These are phyloP conservation scores for Ictidomys tridecemlineatus DNA, from an alignment of 2,113 vertebrate species.

Conservation along the genomic window DNA sequence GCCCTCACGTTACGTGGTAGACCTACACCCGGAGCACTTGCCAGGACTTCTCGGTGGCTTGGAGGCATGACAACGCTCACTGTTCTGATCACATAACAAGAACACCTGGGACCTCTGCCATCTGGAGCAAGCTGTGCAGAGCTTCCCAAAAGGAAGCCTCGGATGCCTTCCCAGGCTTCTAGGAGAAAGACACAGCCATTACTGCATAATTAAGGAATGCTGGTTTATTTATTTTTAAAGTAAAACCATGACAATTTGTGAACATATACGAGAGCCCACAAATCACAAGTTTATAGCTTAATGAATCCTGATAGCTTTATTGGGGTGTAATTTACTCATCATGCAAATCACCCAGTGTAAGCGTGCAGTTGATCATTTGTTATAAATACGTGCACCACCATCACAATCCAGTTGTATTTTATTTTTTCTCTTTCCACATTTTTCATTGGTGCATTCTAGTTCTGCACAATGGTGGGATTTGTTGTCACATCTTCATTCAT, in stretches of 20 bases:
- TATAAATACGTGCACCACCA: rapidly evolving
- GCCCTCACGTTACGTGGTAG: neutral
- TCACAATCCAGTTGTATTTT: neutral
- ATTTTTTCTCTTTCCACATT: too few relatives aligned
- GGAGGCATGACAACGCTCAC: too few relatives aligned
- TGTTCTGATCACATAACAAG: neutral
- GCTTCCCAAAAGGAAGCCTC: neutral
- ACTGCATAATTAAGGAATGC: neutral
- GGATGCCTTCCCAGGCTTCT: neutral
- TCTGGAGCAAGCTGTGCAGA: too few relatives aligned
- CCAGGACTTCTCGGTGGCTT: neutral
- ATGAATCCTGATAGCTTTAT: neutral
- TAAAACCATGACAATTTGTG: neutral
- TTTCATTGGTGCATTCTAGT: too few relatives aligned
- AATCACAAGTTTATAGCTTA: neutral
- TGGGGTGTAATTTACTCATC: neutral
- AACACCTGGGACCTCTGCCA: neutral
- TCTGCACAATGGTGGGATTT: too few relatives aligned
- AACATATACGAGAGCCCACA: neutral
- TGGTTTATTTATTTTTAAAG: neutral
- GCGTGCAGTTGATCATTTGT: neutral
- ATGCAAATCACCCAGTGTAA: neutral
- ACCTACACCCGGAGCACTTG: neutral
- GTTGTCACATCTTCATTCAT: too few relatives aligned
- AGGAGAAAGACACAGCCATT: neutral